Percentiles rank a stretch among this genome's conserved stretches.
Conservation (phyloP, 2,113 vertebrate genomes). For the Urocolius indicus region DNA sequence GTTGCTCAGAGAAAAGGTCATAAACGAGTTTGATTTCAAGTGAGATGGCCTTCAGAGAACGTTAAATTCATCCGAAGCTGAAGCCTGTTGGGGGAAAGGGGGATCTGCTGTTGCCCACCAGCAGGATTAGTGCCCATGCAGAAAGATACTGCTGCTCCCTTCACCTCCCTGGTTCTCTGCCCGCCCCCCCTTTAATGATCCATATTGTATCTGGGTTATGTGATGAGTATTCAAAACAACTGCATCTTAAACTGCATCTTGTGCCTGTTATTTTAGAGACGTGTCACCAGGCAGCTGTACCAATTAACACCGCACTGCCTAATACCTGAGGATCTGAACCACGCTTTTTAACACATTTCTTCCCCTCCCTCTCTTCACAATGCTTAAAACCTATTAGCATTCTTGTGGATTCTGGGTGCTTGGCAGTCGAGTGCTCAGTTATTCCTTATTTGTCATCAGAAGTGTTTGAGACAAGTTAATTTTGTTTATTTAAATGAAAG, state of each 20-base stretch:
- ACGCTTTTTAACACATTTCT: not conserved
- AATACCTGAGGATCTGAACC: not conserved
- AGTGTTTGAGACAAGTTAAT: not conserved
- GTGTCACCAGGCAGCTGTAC: not conserved
- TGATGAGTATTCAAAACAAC: not conserved
- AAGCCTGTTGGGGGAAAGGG: not conserved
- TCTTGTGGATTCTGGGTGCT: not conserved
- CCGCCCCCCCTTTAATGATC: not conserved
- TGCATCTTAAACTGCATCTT: not conserved
- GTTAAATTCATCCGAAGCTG: not conserved
- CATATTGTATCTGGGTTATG: not conserved
- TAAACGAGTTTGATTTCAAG: slow-evolving; percentile 50
- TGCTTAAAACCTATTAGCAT: not conserved
- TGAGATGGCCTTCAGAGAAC: slow-evolving; percentile 12
- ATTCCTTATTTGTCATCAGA: not conserved
- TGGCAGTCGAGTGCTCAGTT: not conserved
- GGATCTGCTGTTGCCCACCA: not conserved
- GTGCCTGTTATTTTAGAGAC: not conserved
- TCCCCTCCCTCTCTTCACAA: not conserved
- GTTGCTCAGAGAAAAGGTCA: slow-evolving; percentile 45
- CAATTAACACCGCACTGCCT: not conserved
- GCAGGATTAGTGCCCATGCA: not conserved
- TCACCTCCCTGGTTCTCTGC: not conserved
- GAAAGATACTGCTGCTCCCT: not conserved
- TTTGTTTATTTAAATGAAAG: not conserved